Evolutionary conservation across 2,888 invertebrate species (phyloP).

Genomic region (Drosophila mercatorum): DNA sequence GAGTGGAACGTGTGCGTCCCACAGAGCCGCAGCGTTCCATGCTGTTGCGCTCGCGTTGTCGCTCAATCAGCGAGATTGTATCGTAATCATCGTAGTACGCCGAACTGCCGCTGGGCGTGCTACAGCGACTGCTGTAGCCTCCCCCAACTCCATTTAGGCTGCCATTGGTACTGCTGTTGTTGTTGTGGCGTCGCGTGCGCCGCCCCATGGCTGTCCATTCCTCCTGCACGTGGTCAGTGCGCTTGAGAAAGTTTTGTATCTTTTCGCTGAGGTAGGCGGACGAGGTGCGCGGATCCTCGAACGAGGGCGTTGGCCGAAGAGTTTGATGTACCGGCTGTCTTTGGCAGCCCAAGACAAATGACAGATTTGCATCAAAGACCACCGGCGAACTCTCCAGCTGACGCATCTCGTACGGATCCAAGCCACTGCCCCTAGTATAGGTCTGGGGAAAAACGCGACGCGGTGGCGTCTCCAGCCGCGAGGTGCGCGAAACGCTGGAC

Average conservation of each 20-base stretch:
- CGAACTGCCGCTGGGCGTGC: constrained; percentile 74
- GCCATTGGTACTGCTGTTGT: constrained; percentile 50
- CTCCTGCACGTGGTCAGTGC: constrained; percentile 95
- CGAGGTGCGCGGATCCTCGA: constrained; percentile 90
- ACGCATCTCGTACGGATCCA: constrained; percentile 87
- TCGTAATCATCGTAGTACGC: constrained; percentile 80
- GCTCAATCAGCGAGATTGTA: constrained; percentile 84
- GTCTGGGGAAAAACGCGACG: constrained; percentile 89
- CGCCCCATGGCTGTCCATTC: constrained; percentile 92
- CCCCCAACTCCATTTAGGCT: constrained; percentile 65
- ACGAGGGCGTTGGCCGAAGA: constrained; percentile 90
- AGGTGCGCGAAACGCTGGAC: constrained; percentile 58
- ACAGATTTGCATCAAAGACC: constrained; percentile 92
- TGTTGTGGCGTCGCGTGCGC: constrained; percentile 57
- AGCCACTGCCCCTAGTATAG: constrained; percentile 85
- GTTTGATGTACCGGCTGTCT: constrained; percentile 89
- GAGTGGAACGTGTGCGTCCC: constrained; percentile 90
- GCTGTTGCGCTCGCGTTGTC: constrained; percentile 83
- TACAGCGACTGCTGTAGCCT: constrained; percentile 66
- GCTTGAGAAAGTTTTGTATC: constrained; percentile 91
- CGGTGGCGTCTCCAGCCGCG: constrained; percentile 84
- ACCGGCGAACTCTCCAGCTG: constrained; percentile 91
- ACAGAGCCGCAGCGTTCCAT: constrained; percentile 83
- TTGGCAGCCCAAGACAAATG: constrained; percentile 91
- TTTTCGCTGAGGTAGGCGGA: constrained; percentile 91